These are phyloP conservation scores for Phyllotreta cruciferae DNA, from an alignment of 2,888 invertebrate species.

Conservation along the genomic window DNA sequence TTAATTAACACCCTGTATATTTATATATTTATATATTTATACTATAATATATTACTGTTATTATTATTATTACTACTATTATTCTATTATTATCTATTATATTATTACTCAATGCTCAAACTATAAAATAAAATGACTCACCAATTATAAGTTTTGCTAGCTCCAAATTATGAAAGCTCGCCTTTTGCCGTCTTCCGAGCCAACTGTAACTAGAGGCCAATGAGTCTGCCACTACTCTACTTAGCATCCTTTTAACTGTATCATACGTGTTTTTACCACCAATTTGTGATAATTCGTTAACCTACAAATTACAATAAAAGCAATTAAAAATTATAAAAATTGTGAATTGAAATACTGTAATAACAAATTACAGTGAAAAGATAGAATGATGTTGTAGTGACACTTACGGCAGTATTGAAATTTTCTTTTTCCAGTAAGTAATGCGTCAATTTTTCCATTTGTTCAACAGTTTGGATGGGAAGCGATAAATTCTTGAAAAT, in stretches of 20 bases:
- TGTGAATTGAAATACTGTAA: too few relatives aligned
- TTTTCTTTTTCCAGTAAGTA: conserved; percentile 12
- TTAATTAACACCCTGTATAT: conserved; percentile 1
- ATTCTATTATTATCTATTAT: too few relatives aligned
- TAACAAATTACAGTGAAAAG: not conserved
- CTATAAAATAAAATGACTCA: conserved; percentile 2
- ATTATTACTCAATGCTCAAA: not conserved
- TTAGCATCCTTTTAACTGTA: conserved; percentile 10
- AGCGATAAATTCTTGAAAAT: conserved; percentile 7
- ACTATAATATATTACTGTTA: too few relatives aligned
- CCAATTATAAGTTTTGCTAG: conserved; percentile 19
- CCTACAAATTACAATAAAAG: conserved; percentile 7
- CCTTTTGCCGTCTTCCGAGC: conserved; percentile 10
- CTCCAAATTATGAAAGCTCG: conserved; percentile 7
- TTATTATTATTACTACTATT: too few relatives aligned
- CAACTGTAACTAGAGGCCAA: conserved; percentile 15
- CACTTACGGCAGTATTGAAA: conserved; percentile 9
- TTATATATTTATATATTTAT: conserved; percentile 1
- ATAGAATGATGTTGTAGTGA: conserved; percentile 11
- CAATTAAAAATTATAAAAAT: not conserved
- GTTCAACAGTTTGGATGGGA: conserved; percentile 2
- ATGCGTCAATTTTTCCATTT: conserved; percentile 7
- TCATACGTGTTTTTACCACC: conserved; percentile 14
- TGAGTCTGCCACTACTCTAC: not conserved
- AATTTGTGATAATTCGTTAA: conserved; percentile 5